phyloP scores from a whole-genome alignment of 2,113 vertebrate species.

The Paramisgurnus dabryanus region DNA sequence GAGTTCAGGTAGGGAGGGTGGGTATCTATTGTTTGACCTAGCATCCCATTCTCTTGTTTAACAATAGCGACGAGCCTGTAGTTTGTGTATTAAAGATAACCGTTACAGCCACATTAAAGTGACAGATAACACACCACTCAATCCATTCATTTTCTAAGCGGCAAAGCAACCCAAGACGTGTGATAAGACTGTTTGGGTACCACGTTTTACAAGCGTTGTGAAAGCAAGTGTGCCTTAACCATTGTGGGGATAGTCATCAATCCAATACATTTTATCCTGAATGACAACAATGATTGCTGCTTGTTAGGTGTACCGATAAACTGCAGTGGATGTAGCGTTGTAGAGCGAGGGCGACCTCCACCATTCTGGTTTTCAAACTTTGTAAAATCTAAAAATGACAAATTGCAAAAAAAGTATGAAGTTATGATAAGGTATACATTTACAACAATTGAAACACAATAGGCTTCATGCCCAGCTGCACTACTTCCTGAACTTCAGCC shows the following conservation, averaged over 20 bases:
- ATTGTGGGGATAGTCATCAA: slow-evolving; percentile 57
- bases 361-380: slow-evolving; percentile 71
- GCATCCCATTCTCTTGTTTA: slow-evolving; percentile 18
- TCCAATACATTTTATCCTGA: slow-evolving; percentile 56
- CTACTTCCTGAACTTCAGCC: too few relatives aligned
- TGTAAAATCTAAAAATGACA: slow-evolving; percentile 71
- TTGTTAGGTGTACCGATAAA: slow-evolving; percentile 75
- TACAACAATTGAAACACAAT: neutral
- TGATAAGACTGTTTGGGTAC: slow-evolving; percentile 64
- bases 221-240: slow-evolving; percentile 58
- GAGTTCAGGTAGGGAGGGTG: neutral
- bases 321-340: slow-evolving; percentile 73
- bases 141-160: slow-evolving; percentile 65
- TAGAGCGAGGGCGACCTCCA: slow-evolving; percentile 72
- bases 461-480: too few relatives aligned
- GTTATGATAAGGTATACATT: neutral
- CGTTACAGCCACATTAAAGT: slow-evolving; percentile 59
- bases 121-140: slow-evolving; percentile 68
- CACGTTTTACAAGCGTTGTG: slow-evolving; percentile 62
- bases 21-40: slow-evolving; percentile 25
- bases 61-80: slow-evolving; percentile 52
- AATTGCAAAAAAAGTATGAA: neutral
- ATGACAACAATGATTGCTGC: slow-evolving; percentile 48
- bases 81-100: slow-evolving; percentile 72
- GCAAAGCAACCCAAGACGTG: slow-evolving; percentile 46